Conservation (phyloP, 53 echinoderm and acorn worm species). For the Crossaster papposus region DNA sequence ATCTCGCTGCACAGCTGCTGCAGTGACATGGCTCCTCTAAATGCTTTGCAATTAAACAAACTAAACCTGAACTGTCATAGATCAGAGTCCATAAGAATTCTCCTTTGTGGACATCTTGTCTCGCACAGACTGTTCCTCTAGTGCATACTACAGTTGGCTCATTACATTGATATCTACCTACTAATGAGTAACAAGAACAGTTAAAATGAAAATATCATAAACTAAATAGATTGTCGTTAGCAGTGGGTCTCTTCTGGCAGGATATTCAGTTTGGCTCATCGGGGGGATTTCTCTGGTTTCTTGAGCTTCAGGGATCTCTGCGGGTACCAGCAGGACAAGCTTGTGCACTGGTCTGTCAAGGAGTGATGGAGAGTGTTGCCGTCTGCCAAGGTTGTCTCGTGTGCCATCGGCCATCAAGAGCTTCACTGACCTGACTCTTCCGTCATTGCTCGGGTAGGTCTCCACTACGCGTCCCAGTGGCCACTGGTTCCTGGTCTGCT, state of each 20-base stretch:
- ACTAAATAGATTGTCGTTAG: too few species aligned
- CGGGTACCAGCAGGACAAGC: not conserved
- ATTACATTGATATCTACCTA: too few species aligned
- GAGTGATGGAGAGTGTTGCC: conserved; percentile 13
- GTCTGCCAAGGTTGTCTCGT: conserved; percentile 26
- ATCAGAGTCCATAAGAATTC: too few species aligned
- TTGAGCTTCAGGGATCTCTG: not conserved
- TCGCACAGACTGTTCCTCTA: not conserved
- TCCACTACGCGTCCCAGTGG: conserved; percentile 21
- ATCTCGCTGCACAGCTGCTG: conserved; percentile 30
- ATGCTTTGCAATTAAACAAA: conserved; percentile 11
- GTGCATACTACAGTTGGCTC: too few species aligned
- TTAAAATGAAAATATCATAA: too few species aligned
- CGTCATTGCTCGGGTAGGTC: conserved; percentile 31
- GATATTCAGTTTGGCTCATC: not conserved
- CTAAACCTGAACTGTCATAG: not conserved
- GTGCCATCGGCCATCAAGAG: conserved; percentile 20
- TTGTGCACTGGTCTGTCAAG: conserved; percentile 55
- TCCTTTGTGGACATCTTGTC: not conserved
- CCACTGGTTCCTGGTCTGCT: conserved; percentile 36
- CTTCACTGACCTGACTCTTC: conserved; percentile 27
- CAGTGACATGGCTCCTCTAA: conserved; percentile 42
- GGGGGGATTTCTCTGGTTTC: conserved; percentile 27
- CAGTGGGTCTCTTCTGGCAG: too few species aligned
- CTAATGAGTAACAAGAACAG: too few species aligned